Evolutionary conservation across 2,888 invertebrate genomes (phyloP), one percentile per base, ranked within the genome.

Genomic region (Limenitis camilla): DNA sequence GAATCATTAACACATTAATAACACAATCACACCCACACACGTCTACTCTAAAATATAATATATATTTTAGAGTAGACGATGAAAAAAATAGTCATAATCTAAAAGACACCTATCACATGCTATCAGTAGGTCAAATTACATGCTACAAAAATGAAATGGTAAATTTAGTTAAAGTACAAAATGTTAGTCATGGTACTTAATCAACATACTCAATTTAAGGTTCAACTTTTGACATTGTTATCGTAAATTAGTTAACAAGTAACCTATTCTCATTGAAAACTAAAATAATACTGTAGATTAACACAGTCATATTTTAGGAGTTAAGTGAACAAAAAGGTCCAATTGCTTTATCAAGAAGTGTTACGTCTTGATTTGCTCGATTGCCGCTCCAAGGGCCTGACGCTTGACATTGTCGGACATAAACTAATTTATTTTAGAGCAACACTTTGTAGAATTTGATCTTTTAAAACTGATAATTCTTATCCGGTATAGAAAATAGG

Each of bases 271-370:
- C 19, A 45, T 36, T 45, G 30, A 45, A 45, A 38, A 45, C 8
- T 30, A 29, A 36, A 35, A 45, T 30, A 28, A n/a, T 35, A 38
- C 29, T 36, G 8, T 30, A 38, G 19, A 3, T 19, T 19, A 19
- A 19, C 19, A 19, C 19, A 19, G 45, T 38, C 35, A 9, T 28
- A 30, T 45, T 45, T 45, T 45, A 45, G 29, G 10, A 38, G 45
- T 38, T 45, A 45, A 45, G 45, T 45, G 45, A 45, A 41, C 68
- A 67, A 72, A 65, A 67, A 46, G 63, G 59, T 61, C 62, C 76
- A 78, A 77, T 78, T 76, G 72, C 60, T 63, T 68, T 76, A 74
- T 74, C 72, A 74, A 71, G 67, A 68, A 76, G 71, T 74, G 72
- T 65, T 64, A 62, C 50, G 69, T 69, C 71, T 70, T 78, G 77